Conservation (phyloP, 2,797 vertebrate species). For the Typhlichthys subterraneus region DNA sequence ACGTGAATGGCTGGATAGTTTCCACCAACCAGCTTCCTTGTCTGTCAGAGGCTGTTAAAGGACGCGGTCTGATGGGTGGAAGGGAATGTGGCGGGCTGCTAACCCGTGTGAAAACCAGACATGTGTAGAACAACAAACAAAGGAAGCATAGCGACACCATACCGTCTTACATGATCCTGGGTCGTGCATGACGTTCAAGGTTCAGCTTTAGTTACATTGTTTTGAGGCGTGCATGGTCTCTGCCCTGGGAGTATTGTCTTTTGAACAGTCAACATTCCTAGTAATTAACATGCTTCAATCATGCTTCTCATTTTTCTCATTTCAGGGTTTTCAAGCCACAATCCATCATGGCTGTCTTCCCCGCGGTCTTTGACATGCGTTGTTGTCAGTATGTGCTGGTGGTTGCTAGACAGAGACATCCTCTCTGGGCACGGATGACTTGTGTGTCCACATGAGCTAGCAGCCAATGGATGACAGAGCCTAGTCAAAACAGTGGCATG, state of each 20-base stretch:
- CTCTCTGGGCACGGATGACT: slow-evolving; percentile 55
- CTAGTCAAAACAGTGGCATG: slow-evolving; percentile 71
- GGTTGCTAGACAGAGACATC: slow-evolving; percentile 30
- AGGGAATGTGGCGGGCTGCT: slow-evolving; percentile 71
- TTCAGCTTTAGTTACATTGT: background rate
- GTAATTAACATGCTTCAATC: no score
- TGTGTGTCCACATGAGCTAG: slow-evolving; percentile 65
- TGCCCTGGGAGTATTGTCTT: background rate
- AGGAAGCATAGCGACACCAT: background rate
- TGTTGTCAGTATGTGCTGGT: slow-evolving; percentile 12
- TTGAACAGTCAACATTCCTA: background rate
- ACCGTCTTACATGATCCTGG: background rate
- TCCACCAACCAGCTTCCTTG: slow-evolving; percentile 51
- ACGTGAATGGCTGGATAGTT: slow-evolving; percentile 42
- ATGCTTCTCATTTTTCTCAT: no score
- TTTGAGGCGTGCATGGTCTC: background rate
- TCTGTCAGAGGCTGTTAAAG: slow-evolving; percentile 58
- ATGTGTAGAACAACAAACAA: slow-evolving; percentile 14
- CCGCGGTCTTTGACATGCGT: background rate
- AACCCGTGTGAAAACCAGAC: slow-evolving; percentile 41
- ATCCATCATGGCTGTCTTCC: background rate
- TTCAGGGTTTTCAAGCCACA: slow-evolving; percentile 1
- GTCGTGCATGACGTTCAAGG: background rate
- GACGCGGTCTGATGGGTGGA: slow-evolving; percentile 63
- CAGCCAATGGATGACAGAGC: slow-evolving; percentile 74